These are phyloP conservation scores for Hyposoter didymator DNA, from an alignment of 2,888 invertebrate species.

Conservation along the genomic window DNA sequence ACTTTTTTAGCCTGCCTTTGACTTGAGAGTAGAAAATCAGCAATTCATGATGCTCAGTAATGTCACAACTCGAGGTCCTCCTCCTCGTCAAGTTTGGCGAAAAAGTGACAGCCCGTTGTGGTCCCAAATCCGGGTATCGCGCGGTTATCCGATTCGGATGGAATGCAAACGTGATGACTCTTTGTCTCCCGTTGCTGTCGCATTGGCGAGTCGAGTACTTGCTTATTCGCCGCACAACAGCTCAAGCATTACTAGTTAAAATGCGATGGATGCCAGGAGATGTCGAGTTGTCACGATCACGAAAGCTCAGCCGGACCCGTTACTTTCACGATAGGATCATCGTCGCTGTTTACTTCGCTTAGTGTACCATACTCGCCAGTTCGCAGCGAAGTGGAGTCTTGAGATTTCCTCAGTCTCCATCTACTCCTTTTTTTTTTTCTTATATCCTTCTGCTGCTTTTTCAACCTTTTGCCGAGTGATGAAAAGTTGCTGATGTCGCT, in stretches of 20 bases:
- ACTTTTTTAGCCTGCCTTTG: background rate
- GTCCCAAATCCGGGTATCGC: slow-evolving; percentile 6
- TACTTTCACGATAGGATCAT: slow-evolving; percentile 82
- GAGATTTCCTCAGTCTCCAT: slow-evolving; percentile 64
- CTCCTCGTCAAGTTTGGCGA: slow-evolving; percentile 27
- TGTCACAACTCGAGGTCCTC: slow-evolving; percentile 5
- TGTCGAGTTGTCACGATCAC: slow-evolving; percentile 80
- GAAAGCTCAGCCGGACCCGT: slow-evolving; percentile 80
- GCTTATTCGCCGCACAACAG: slow-evolving; percentile 24
- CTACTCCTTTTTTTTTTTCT: slow-evolving; percentile 35
- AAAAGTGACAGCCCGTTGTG: slow-evolving; percentile 38
- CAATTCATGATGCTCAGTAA: slow-evolving; percentile 21
- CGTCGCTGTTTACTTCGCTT: slow-evolving; percentile 69
- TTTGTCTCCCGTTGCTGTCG: slow-evolving; percentile 28
- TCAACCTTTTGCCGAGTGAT: slow-evolving; percentile 14
- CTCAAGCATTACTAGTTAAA: slow-evolving; percentile 71
- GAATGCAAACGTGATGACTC: slow-evolving; percentile 64
- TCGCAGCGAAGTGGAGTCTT: slow-evolving; percentile 30
- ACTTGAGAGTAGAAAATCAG: background rate
- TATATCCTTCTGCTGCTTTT: slow-evolving; percentile 7
- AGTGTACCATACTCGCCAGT: slow-evolving; percentile 37
- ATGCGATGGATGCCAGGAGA: slow-evolving; percentile 77
- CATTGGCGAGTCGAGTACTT: slow-evolving; percentile 12
- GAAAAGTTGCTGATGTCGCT: slow-evolving; percentile 52
- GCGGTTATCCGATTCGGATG: slow-evolving; percentile 58